phyloP scores from a whole-genome alignment of 30 jellyfish, hydroid and myxozoan genomes.

The Catostylus mosaicus region DNA sequence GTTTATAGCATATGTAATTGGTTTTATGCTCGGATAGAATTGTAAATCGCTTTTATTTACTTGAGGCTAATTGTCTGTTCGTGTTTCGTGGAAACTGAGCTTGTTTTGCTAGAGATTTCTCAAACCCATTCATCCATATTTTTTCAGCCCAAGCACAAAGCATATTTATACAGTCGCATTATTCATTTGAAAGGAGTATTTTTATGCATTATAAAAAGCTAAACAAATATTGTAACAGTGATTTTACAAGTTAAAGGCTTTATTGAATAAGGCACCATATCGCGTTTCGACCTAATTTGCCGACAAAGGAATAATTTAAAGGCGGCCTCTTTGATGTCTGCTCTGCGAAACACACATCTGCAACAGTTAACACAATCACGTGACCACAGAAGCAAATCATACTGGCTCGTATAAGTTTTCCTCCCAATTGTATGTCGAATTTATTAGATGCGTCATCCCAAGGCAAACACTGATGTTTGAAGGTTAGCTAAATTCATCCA shows the following conservation, averaged over 20 bases:
- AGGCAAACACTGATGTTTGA: conserved; percentile 34
- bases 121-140: background rate
- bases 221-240: conserved; percentile 70
- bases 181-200: conserved; percentile 41
- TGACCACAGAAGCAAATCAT: conserved; percentile 45
- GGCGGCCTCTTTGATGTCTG: conserved; percentile 58
- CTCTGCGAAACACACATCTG: conserved; percentile 65
- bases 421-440: conserved; percentile 39
- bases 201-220: conserved; percentile 58
- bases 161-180: conserved; percentile 39
- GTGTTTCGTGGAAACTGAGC: conserved; percentile 20
- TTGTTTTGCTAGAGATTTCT: conserved; percentile 6
- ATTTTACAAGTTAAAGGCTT: conserved; percentile 51
- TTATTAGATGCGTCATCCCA: conserved; percentile 31
- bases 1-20: background rate
- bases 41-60: conserved; percentile 29
- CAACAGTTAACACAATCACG: conserved; percentile 77
- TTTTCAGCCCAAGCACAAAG: conserved; percentile 30
- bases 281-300: conserved; percentile 54
- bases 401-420: conserved; percentile 37
- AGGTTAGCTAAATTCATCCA: conserved; percentile 50
- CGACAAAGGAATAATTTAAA: conserved; percentile 62
- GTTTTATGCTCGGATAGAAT: conserved; percentile 12
- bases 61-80: conserved; percentile 32
- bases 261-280: conserved; percentile 49